Conservation (phyloP, 2,113 vertebrate species). For the Symphodus melops region DNA sequence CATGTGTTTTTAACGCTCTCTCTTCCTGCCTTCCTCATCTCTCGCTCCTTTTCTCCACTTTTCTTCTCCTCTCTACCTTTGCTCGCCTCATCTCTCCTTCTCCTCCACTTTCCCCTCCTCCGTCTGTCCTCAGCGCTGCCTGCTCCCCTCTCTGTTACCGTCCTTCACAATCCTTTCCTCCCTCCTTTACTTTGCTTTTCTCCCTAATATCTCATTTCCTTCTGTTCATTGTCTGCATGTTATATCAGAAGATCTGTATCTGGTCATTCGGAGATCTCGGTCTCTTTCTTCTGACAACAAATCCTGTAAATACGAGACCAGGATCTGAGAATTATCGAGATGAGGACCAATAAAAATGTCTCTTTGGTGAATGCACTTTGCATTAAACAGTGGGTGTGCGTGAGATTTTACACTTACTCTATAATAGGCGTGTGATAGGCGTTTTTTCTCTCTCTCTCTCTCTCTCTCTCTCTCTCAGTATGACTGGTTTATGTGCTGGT, state of each 20-base stretch:
- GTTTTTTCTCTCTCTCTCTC: no score
- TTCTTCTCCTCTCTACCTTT: background rate
- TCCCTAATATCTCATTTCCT: background rate
- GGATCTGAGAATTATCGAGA: no score
- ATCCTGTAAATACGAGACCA: no score
- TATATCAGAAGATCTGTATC: no score
- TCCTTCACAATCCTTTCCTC: background rate
- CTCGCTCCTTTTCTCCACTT: background rate
- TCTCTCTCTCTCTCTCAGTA: no score
- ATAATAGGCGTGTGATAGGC: no score
- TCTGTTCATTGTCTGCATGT: no score
- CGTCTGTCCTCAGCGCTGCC: background rate
- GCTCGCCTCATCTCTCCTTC: conserved; percentile 2
- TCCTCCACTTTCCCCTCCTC: background rate
- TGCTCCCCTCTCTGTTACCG: background rate
- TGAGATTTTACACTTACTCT: background rate
- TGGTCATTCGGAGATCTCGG: no score
- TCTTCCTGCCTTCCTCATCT: background rate
- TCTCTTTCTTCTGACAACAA: no score
- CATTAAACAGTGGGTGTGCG: background rate
- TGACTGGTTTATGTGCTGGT: background rate
- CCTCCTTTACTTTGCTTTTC: background rate
- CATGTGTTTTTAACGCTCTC: background rate
- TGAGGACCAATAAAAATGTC: no score
- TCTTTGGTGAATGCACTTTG: background rate